Percentiles rank a stretch among this genome's conserved stretches.
phyloP scores from a whole-genome alignment of 1,140 invertebrate genomes.

The Colletes gigas region DNA sequence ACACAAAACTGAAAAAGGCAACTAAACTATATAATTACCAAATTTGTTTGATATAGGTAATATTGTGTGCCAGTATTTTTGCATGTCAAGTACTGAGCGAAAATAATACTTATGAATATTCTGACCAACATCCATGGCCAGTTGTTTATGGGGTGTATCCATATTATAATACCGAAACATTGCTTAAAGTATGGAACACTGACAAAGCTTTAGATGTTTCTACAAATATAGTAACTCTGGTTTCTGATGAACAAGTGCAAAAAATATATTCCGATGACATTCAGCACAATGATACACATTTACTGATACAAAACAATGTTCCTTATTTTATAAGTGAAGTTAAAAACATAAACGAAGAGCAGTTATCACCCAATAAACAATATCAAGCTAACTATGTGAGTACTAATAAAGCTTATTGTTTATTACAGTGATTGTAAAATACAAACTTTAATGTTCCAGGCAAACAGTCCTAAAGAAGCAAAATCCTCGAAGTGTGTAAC shows the following conservation, averaged over 20 bases:
- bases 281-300: constrained; percentile 6
- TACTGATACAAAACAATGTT: constrained; percentile 12
- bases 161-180: constrained; percentile 55
- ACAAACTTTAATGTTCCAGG: constrained; percentile 36
- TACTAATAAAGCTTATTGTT: not conserved
- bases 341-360: constrained; percentile 24
- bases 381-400: constrained; percentile 36
- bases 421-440: not conserved
- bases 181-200: constrained; percentile 47
- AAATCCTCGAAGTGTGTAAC: constrained; percentile 23
- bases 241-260: not conserved
- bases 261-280: not conserved
- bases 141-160: constrained; percentile 53
- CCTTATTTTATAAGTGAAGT: constrained; percentile 12
- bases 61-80: constrained; percentile 10
- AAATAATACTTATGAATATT: constrained; percentile 42
- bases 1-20: no score
- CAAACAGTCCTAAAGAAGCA: constrained; percentile 32
- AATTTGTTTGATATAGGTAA: constrained; percentile 17
- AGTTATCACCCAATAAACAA: constrained; percentile 28
- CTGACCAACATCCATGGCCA: constrained; percentile 45
- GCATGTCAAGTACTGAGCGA: constrained; percentile 27
- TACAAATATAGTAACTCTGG: constrained; percentile 16
- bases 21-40: no score
- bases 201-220: constrained; percentile 29